Base-by-base conservation (phyloP, 2,888 invertebrate genomes). In the Drepanosiphum platanoidis region DNA sequence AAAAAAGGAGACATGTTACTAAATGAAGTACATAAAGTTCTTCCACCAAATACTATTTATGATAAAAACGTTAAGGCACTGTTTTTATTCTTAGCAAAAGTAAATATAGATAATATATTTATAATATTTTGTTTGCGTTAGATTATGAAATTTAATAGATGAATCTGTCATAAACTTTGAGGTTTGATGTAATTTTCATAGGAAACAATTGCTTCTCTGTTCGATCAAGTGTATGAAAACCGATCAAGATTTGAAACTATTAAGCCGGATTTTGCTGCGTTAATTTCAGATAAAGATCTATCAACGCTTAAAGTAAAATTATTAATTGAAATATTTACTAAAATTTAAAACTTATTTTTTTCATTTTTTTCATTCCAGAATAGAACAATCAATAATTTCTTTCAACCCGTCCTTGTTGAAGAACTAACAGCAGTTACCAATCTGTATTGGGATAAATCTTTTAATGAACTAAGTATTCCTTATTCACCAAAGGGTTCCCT, bases 21-120 rank as follows among this genome's bases (percentile, higher is more conserved):
- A n/a, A 1, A n/a, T 15, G 8, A 68, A n/a, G 32, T 46, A 32
- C 64, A 34, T 1, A 27, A n/a, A n/a, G 22, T 4, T 46, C 34
- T 79, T 1, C 79, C 79, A 15, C 30, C 8, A 15, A 7, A 66
- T 66, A 52, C 68, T 34, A 46, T 0, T 32, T 52, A 46, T 34
- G 30, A 66, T 34, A 68, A 46, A 32, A 13, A n/a, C 8, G 46
- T 18, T 46, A 79, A 66, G 66, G 42, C 32, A n/a, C 2, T 79
- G 13, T 42, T 79, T 46, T 3, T 66, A 22, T 66, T 66, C 18
- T 79, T 68, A 46, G 79, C 79, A 34, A 79, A 79, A 68, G 79
- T 79, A 79, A 61, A 32, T 32, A 30, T 15, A 58, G 18, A 22
- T 4, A 66, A 32, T 27, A 61, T 61, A 61, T 27, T 3, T n/a